These are phyloP conservation scores for Eudemis profundana DNA, from an alignment of 2,888 invertebrate species.

Conservation along the genomic window DNA sequence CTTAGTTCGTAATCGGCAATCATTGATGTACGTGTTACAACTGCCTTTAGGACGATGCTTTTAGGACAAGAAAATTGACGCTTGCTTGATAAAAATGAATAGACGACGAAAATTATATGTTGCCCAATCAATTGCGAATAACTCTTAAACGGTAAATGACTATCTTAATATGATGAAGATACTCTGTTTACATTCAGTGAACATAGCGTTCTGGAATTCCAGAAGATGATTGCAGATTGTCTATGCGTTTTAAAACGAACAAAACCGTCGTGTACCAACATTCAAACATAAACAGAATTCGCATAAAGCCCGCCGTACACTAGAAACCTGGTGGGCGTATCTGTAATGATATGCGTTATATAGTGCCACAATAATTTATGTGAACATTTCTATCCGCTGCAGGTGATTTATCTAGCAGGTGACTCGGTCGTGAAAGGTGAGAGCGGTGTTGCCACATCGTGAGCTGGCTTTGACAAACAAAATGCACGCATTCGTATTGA, in stretches of 20 bases:
- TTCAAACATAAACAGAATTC: constrained; percentile 33
- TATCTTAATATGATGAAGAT: neutral
- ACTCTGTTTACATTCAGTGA: neutral
- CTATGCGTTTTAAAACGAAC: constrained; percentile 26
- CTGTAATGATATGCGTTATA: constrained; percentile 55
- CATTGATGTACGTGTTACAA: constrained; percentile 2
- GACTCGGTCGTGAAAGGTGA: constrained; percentile 59
- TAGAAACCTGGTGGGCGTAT: constrained; percentile 56
- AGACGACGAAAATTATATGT: no score
- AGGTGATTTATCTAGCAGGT: constrained; percentile 69
- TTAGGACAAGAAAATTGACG: neutral
- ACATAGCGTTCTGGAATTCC: constrained; percentile 1
- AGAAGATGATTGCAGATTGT: constrained; percentile 4
- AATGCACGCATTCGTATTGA: constrained; percentile 46
- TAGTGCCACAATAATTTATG: constrained; percentile 69
- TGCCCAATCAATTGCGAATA: neutral
- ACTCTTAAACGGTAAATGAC: neutral
- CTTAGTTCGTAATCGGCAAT: neutral
- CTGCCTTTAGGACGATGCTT: neutral
- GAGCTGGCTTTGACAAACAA: constrained; percentile 46
- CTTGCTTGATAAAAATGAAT: no score
- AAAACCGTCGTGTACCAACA: constrained; percentile 28
- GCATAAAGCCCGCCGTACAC: constrained; percentile 45
- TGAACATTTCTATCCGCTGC: constrained; percentile 65
- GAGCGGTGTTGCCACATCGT: constrained; percentile 48